Evolutionary conservation across 2,888 invertebrate species (phyloP), one percentile per base, ranked within the genome.

Genomic region (Hydrotaea cyrtoneurina): DNA sequence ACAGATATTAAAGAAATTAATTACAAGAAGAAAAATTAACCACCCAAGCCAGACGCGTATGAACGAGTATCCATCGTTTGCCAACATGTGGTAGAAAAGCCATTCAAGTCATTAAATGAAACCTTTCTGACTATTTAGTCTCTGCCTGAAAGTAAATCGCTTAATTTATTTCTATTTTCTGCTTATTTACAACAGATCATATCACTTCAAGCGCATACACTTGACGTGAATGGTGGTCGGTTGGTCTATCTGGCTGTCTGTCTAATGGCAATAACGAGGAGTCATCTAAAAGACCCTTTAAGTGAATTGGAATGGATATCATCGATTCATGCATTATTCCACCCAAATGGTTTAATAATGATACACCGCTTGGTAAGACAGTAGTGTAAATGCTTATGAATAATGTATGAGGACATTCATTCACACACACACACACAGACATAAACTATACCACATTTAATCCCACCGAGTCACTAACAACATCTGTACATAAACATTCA

Each of bases 261-360:
- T 59, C 26, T 11, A 26, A 59, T 15, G 59, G 11, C 15, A 43
- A n/a, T 26, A 59, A 59, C 26, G 19, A 59, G 59, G 21, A 43
- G 21, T 46, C 43, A 10, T 39, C 21, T 59, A 75, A 26, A 78
- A 78, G 74, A 77, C 50, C 71, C 69, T 74, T 80, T 64, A 74
- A 80, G 80, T 79, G 72, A 72, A 23, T 50, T 71, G 71, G 62
- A 75, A 50, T 76, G 15, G 21, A 19, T 64, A 64, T 64, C 36
- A 69, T 43, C 69, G 57, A 78, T 64, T 76, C 80, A 77, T 74
- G 74, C 79, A 79, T 77, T 80, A 85, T 81, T 85, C 84, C 84
- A 85, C 85, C 82, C 85, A 82, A 82, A 85, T 85, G 79, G 73
- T 74, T 46, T 82, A 62, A 74, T 82, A 85, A 85, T 85, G 79